A percentile compares a stretch with the other conserved stretches of the same genome.
phyloP scores from a whole-genome alignment of 64 coral and sea anemone genomes.

The Anthopleura sola region DNA sequence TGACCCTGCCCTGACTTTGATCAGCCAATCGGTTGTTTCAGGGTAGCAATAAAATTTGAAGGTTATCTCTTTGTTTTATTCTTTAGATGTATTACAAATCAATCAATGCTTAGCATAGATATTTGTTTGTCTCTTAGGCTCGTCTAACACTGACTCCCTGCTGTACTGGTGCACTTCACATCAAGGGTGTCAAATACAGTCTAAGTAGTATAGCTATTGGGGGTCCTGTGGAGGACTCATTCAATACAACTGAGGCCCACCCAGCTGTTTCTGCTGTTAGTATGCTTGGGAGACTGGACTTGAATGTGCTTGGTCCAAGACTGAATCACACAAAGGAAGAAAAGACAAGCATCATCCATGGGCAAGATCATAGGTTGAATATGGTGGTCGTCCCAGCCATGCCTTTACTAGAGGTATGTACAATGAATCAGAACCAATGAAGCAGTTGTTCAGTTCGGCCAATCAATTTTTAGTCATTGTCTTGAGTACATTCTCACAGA shows the following conservation, averaged over 20 bases:
- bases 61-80: too few species aligned
- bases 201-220: conserved; percentile 78
- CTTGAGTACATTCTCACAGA: too few species aligned
- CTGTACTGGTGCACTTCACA: conserved; percentile 64
- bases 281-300: conserved; percentile 71
- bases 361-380: conserved; percentile 69
- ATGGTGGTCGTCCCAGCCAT: conserved; percentile 71
- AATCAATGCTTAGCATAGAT: not conserved
- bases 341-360: conserved; percentile 76
- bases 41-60: too few species aligned
- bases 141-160: conserved; percentile 57
- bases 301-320: conserved; percentile 62
- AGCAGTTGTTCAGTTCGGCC: too few species aligned
- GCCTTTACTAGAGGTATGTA: conserved; percentile 78
- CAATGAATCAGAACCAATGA: not conserved
- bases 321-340: conserved; percentile 84
- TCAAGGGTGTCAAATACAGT: conserved; percentile 94
- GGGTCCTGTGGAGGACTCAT: conserved; percentile 70
- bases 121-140: conserved; percentile 43
- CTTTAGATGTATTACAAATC: not conserved
- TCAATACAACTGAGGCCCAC: conserved; percentile 27
- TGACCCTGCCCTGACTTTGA: too few species aligned
- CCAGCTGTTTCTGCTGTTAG: conserved; percentile 75
- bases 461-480: too few species aligned
- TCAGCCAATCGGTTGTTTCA: too few species aligned